Conservation (phyloP, 2,797 vertebrate genomes). For the Distichodus sexfasciatus region DNA sequence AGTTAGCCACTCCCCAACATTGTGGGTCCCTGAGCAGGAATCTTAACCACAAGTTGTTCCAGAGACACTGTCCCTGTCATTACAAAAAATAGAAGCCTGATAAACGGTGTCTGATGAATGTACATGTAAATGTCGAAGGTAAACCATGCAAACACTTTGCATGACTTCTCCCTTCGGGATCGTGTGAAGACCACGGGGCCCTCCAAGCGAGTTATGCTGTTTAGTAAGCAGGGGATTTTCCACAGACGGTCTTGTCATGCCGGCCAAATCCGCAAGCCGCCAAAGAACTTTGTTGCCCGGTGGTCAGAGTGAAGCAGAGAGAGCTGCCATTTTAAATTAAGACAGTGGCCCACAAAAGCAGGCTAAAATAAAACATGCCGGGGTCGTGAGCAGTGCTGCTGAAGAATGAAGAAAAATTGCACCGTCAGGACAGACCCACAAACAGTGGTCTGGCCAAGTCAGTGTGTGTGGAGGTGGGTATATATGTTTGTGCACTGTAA, state of each 20-base stretch:
- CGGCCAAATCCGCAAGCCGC: constrained; percentile 43
- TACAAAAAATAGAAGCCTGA: neutral
- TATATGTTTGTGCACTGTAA: too few relatives aligned
- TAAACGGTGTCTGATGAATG: neutral
- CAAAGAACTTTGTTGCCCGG: constrained; percentile 20
- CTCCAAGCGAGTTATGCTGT: constrained; percentile 13
- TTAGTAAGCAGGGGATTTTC: constrained; percentile 43
- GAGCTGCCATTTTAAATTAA: constrained; percentile 47
- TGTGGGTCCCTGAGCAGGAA: too few relatives aligned
- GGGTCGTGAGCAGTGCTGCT: constrained; percentile 22
- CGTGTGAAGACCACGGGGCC: constrained; percentile 21
- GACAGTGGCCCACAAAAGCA: constrained; percentile 24
- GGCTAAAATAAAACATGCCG: constrained; percentile 41
- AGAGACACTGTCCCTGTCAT: neutral
- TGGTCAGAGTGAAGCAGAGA: constrained; percentile 46
- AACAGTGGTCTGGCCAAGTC: neutral
- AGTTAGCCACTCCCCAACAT: too few relatives aligned
- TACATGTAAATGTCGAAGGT: constrained; percentile 8
- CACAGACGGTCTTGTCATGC: constrained; percentile 24
- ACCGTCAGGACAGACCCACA: constrained; percentile 35
- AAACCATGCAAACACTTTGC: constrained; percentile 16
- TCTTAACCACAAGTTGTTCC: neutral
- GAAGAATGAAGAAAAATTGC: constrained; percentile 34
- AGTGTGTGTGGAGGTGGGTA: too few relatives aligned
- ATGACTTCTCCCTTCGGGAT: constrained; percentile 16